Percentiles rank a stretch among this genome's conserved stretches.
Conservation (phyloP, 2,113 vertebrate species). For the Psephotus haematonotus region DNA sequence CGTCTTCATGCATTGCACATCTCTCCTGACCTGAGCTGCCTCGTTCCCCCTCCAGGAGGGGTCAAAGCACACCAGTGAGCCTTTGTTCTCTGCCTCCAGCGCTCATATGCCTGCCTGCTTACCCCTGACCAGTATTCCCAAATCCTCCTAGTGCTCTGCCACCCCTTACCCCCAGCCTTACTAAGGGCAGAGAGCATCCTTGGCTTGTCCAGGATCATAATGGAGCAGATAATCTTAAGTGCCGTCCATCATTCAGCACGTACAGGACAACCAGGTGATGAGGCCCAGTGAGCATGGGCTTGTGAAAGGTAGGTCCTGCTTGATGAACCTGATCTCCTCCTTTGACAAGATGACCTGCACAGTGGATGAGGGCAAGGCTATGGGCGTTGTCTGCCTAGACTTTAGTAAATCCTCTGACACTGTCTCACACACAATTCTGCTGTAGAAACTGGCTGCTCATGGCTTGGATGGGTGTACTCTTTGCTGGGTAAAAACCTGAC, state of each 20-base stretch:
- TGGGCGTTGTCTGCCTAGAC: not conserved
- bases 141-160: not conserved
- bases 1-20: rapidly evolving
- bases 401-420: not conserved
- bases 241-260: not conserved
- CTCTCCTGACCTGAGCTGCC: not conserved
- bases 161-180: not conserved
- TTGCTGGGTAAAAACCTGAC: not conserved
- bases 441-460: not conserved
- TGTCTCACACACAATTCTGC: not conserved
- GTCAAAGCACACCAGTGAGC: not conserved
- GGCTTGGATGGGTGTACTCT: not conserved
- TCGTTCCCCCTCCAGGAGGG: not conserved
- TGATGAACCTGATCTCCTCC: not conserved
- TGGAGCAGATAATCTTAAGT: not conserved
- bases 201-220: not conserved
- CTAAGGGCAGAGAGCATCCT: not conserved
- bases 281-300: not conserved
- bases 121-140: not conserved
- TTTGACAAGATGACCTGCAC: not conserved
- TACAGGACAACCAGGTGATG: not conserved
- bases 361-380: not conserved
- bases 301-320: not conserved
- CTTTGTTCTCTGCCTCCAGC: not conserved
- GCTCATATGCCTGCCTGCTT: not conserved